Base-by-base conservation (phyloP, 2,113 vertebrate species). In the Amphilophus citrinellus region DNA sequence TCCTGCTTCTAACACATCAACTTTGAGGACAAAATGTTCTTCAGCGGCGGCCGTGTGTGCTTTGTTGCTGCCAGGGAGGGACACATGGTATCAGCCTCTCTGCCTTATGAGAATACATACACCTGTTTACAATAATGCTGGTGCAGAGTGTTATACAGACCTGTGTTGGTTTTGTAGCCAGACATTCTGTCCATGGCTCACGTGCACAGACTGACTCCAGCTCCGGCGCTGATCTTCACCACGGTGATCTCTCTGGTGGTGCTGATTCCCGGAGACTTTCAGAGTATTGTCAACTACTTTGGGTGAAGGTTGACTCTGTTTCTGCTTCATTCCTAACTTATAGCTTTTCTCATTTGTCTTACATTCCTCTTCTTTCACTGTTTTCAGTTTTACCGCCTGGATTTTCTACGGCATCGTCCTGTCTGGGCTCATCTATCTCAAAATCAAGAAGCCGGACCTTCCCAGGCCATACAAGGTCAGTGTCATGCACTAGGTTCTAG, bases 11-110 rank as follows among this genome's bases (percentile, higher is more conserved):
- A 6, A 32, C 5, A 32, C 32, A 5, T 32, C 5, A 35, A 35
- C 32, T 35, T 35, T 35, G 5, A 6, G 32, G 32, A 35, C 32
- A 7, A 35, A 35, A 35, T 32, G 32, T 32, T 98, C 94, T 98
- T 98, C 89, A 97, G 96, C 0, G 96, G 97, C 1, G 96, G 97
- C 30, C 95, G 96, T 0, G 83, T 97, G 75, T 97, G 96, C 90
- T 98, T 96, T n/a, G 96, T 96, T 5, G 97, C 97, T n/a, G 97
- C 97, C 47, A 94, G 97, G 71, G 97, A 98, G 87, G 97, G 97
- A 20, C 97, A 98, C 68, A 89, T 98, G 98, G 98, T 98, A 89
- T 97, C 95, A 39, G 61, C 18, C 18, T 35, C 4, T 56, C 14
- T 2, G 7, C n/a, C 42, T 56, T 47, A 1, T 68, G 2, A 35